Evolutionary conservation across 2,888 invertebrate species (phyloP), one percentile per base, ranked within the genome.

Genomic region (Strigamia transsilvanica): DNA sequence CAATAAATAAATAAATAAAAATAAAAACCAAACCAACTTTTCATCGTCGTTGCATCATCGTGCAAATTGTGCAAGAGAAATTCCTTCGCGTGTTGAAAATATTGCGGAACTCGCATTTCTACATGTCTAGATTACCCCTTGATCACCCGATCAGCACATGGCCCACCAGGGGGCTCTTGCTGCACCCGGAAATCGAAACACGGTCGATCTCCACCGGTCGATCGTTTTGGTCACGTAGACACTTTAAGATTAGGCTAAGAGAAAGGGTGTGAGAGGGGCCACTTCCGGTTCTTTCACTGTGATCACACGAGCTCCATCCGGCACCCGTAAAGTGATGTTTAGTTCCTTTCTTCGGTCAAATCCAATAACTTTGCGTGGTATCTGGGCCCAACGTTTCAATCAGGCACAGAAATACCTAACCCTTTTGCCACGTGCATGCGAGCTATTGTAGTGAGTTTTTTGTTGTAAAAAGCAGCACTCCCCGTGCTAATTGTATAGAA

Each of bases 161-260:
- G 12, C 86, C 86, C n/a, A n/a, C n/a, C n/a, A n/a, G n/a, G n/a
- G n/a, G n/a, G 2, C 85, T 86, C 86, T 73, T 86, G 85, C 5
- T 83, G 83, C 10, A 86, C 85, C 27, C 84, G 83, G 80, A 86
- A 86, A 9, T 84, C 83, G 84, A 85, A 86, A 32, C 84, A 83
- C 12, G 83, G 83, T 77, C 85, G 84, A 66, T 85, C 84, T 51
- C 51, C 51, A 85, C 51, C 85, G 82, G 80, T 86, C 86, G 82
- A 85, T 84, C 0, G 85, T 85, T 83, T 86, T 86, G 13, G 84
- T 82, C 0, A 86, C 84, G 80, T 85, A 34, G 34, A 85, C 23
- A 86, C 80, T 80, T 85, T 85, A 78, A 86, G 80, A 3, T 84
- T 81, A 18, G 85, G 84, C 85, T 85, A 77, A 15, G 51, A 82